Percentiles rank a stretch among this genome's conserved stretches.
phyloP scores from a whole-genome alignment of 2,113 vertebrate genomes.

The Puntigrus tetrazona region DNA sequence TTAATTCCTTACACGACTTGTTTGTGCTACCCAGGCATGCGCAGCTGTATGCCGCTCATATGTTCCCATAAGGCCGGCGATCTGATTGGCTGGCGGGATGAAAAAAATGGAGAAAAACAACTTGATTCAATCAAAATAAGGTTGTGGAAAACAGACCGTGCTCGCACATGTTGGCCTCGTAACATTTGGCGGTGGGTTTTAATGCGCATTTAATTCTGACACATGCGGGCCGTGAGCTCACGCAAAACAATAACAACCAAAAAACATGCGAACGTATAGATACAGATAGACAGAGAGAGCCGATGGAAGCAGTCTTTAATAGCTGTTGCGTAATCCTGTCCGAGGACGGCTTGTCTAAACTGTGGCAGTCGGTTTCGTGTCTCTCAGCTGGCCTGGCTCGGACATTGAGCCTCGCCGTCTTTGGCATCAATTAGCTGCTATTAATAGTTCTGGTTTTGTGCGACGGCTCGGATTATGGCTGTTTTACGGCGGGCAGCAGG shows the following conservation, averaged over 20 bases:
- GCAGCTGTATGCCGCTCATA: conserved; percentile 62
- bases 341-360: conserved; percentile 64
- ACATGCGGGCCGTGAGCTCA: conserved; percentile 11
- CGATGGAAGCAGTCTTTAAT: conserved; percentile 69
- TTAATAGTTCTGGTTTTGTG: conserved; percentile 52
- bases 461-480: conserved; percentile 14
- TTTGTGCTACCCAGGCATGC: conserved; percentile 63
- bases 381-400: conserved; percentile 57
- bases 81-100: conserved; percentile 63
- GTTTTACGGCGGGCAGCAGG: neutral
- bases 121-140: conserved; percentile 68
- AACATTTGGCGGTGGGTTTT: conserved; percentile 53
- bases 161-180: conserved; percentile 45
- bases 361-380: conserved; percentile 61
- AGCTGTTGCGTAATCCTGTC: conserved; percentile 69
- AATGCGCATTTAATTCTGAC: conserved; percentile 51
- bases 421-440: conserved; percentile 53
- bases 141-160: conserved; percentile 50
- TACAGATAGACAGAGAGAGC: conserved; percentile 53
- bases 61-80: conserved; percentile 46
- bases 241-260: conserved; percentile 33
- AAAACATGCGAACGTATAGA: conserved; percentile 17
- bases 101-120: conserved; percentile 61
- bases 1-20: conserved; percentile 62
- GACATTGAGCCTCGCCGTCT: conserved; percentile 42